These are phyloP conservation scores for Gryllus bimaculatus DNA, from an alignment of 1,140 invertebrate genomes.

Conservation along the genomic window DNA sequence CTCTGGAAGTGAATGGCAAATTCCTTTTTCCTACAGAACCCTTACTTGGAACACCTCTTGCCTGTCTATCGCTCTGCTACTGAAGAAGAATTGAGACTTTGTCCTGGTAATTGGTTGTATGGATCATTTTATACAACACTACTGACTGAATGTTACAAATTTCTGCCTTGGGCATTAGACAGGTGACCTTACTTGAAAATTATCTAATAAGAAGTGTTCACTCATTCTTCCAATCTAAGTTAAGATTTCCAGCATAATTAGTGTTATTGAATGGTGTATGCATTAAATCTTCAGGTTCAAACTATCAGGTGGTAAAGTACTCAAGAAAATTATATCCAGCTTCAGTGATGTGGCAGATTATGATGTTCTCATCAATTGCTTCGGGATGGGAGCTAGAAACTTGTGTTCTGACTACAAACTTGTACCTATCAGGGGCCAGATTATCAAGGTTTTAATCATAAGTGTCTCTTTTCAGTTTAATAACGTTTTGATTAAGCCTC, in stretches of 20 bases:
- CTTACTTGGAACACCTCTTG: constrained; percentile 39
- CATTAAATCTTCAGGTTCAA: constrained; percentile 40
- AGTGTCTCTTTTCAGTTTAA: background rate
- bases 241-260: constrained; percentile 5
- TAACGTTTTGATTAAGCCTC: background rate
- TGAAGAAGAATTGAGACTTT: constrained; percentile 58
- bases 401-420: constrained; percentile 67
- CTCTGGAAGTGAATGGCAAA: background rate
- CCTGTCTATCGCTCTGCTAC: constrained; percentile 61
- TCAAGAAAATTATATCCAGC: constrained; percentile 44
- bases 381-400: constrained; percentile 68
- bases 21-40: background rate
- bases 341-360: constrained; percentile 53
- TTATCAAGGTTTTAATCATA: constrained; percentile 53
- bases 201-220: background rate
- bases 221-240: background rate
- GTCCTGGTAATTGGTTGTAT: constrained; percentile 66
- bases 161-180: constrained; percentile 62
- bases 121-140: constrained; percentile 71
- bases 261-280: background rate
- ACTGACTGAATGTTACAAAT: constrained; percentile 58
- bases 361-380: constrained; percentile 81
- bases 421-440: constrained; percentile 80
- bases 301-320: constrained; percentile 44
- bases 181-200: constrained; percentile 35